Evolutionary conservation across 2,113 vertebrate species (phyloP).

Genomic region (Oreotragus oreotragus): DNA sequence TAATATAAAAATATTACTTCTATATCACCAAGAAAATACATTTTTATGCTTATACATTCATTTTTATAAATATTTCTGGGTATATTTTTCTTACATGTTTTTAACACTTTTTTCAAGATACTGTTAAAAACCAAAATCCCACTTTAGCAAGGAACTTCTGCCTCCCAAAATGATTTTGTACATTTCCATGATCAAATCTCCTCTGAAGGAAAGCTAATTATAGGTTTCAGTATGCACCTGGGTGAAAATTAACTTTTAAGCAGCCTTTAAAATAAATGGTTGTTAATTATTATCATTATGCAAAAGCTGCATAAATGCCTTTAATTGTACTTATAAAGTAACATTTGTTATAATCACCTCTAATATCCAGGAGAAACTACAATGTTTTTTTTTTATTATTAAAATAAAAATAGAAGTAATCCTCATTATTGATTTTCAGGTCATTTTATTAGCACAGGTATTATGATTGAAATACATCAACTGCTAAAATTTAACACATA

Average conservation of each 20-base stretch:
- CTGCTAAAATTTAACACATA: neutral
- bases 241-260: constrained; percentile 50
- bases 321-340: constrained; percentile 49
- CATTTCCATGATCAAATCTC: neutral
- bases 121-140: neutral
- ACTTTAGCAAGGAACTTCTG: neutral
- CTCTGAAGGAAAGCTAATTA: constrained; percentile 42
- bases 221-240: constrained; percentile 38
- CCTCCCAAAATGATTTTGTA: neutral
- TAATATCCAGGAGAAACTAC: neutral
- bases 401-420: neutral
- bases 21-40: neutral
- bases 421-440: constrained; percentile 3
- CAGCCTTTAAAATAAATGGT: constrained; percentile 29
- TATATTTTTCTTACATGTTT: neutral
- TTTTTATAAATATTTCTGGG: neutral
- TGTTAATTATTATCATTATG: constrained; percentile 60
- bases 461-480: neutral
- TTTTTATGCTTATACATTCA: rapidly evolving
- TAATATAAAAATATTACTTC: neutral
- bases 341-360: constrained; percentile 21
- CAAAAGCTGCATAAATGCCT: constrained; percentile 44
- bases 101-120: neutral
- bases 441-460: neutral
- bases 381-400: neutral